Evolutionary conservation across 1,140 invertebrate genomes (phyloP).

Genomic region (Drosophila biarmipes): DNA sequence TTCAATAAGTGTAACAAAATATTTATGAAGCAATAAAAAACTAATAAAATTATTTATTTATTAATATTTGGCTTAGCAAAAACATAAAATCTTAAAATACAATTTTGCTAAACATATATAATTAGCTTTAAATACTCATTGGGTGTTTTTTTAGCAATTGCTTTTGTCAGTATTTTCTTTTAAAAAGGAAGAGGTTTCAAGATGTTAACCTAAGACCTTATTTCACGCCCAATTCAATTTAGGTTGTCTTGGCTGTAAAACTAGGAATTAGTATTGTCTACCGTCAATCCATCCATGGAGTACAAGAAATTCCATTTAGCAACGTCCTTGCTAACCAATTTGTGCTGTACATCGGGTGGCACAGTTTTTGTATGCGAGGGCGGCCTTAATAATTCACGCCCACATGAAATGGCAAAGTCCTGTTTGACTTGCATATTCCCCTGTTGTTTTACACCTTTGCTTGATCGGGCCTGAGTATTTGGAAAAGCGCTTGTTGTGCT

Average conservation of each 20-base stretch:
- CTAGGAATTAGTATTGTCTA: not conserved
- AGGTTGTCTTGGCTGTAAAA: not conserved
- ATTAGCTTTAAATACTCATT: too few species aligned
- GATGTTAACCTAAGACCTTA: too few species aligned
- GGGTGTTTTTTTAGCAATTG: too few species aligned
- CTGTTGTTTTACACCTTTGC: conserved; percentile 26
- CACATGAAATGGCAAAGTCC: conserved; percentile 37
- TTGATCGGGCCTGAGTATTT: not conserved
- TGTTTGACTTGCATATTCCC: conserved; percentile 40
- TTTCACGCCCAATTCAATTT: not conserved
- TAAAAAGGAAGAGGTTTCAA: too few species aligned
- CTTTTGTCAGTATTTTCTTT: too few species aligned
- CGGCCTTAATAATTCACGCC: conserved; percentile 36
- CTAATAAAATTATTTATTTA: too few species aligned
- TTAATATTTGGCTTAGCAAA: too few species aligned
- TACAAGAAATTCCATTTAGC: not conserved
- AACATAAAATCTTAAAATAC: too few species aligned
- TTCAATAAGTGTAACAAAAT: not conserved
- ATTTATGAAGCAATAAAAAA: too few species aligned
- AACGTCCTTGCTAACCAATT: not conserved
- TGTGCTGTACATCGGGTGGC: not conserved
- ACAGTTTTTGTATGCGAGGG: conserved; percentile 3
- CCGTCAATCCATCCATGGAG: not conserved
- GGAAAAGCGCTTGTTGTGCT: conserved; percentile 3
- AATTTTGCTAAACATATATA: too few species aligned